Base-by-base conservation (phyloP, 1,140 invertebrate species). In the Drosophila erecta region DNA sequence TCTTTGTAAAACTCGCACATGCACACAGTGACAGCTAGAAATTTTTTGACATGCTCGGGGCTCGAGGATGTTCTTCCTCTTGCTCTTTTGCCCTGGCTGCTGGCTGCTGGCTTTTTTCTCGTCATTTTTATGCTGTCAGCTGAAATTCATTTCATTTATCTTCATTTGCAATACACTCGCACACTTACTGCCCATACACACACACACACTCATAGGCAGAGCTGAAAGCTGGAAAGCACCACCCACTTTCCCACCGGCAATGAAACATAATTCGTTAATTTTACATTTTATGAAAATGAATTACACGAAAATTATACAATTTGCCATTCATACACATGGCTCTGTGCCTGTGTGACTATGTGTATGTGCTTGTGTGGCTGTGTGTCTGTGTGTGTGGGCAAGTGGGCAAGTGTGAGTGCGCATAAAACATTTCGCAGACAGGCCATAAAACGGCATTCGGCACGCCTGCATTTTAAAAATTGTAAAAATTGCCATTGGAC, bases 131-230 rank as follows among this genome's bases (percentile, higher is more conserved):
- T 65, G 72, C 62, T 89, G 83, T 83, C 83, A 89, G 79, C 79
- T 79, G 61, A 77, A 72, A 83, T 87, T 84, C 55, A 80, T 87
- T 89, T 84, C 80, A 89, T 87, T 89, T 87, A 84, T 87, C 84
- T 90, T 87, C 84, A 87, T 87, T 87, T 87, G 53, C 67, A 64
- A 81, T 44, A 59, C 47, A 60, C 59, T 53, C 50, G 53, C 47
- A 55, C 37, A 30, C 46, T 27, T 24, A 15, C 46, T 30, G 11
- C 49, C 44, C 46, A 40, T 22, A 55, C 14, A 53, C 15, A 61
- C 30, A 14, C 50, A 60, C 37, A 41, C 22, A 58, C 24, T 24
- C 56, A 54, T 44, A 44, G 58, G 46, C 44, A 43, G 27, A n/a
- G 15, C 30, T 11, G 37, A 43, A 66, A 35, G 41, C 64, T 47